Base-by-base conservation (phyloP, 23 tunicate genomes). In the Corella eumyota region DNA sequence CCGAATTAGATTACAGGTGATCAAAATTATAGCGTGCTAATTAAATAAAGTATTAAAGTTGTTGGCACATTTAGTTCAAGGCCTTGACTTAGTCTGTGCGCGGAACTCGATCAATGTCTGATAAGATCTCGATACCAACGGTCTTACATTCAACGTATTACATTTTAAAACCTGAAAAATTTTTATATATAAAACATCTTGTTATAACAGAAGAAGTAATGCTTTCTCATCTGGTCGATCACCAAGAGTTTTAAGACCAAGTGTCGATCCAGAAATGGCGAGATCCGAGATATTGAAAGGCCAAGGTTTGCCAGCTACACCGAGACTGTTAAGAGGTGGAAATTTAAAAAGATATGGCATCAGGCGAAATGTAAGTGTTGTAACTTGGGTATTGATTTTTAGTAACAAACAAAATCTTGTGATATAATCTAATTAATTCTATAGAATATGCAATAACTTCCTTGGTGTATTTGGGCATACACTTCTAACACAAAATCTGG, bases 321-420 rank as follows among this genome's bases (percentile, higher is more conserved):
- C 84, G 25, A 34, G 75, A 60, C 47, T 77, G 32, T 69, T 77
- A 3, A 32, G 84, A 47, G 69, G 84, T 6, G 84, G 84, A 34
- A 59, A 68, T 32, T 67, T 75, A 26, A 77, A 59, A 60, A 65
- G 35, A 11, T 77, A 77, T 31, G 84, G 84, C n/a, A 54, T 77
- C 24, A 32, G 84, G 9, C 28, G 84, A 45, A 68, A 77, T 61
- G 84, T 77, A 46, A n/a, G 36, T 58, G 29, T 44, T 44, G 48
- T 44, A 44, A 11, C 15, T 44, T 44, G 48, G 48, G 11, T 15
- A 11, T 11, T 44, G 15, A 44, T 44, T 11, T 11, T 44, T 11
- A 44, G 11, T 44, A 44, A 15, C 15, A 15, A 11, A 15, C 15
- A 53, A 15, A 53, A 7, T 21, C 9, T 24, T n/a, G n/a, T n/a